These are phyloP conservation scores for Diorhabda elongata DNA, from an alignment of 1,140 invertebrate genomes.

Conservation along the genomic window DNA sequence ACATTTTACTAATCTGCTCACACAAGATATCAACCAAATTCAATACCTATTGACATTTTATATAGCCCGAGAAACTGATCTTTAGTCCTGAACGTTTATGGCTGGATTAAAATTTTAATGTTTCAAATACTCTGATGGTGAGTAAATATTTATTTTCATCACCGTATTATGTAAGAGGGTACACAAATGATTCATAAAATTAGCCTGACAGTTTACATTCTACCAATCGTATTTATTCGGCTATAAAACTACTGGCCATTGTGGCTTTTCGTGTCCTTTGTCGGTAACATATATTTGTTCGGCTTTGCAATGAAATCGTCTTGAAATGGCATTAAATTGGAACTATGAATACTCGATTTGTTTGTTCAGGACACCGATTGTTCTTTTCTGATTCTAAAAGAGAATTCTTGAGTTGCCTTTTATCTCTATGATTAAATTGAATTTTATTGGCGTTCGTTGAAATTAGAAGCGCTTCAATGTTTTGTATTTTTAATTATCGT, in stretches of 20 bases:
- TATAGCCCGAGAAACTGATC: no score
- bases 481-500: no score
- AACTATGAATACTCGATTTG: not conserved
- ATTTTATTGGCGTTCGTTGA: no score
- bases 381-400: not conserved
- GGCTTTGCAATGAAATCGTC: not conserved
- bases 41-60: no score
- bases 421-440: no score
- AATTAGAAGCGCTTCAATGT: no score
- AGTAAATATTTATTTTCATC: no score
- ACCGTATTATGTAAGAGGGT: not conserved
- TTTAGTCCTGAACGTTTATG: no score
- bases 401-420: not conserved
- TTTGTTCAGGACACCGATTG: not conserved
- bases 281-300: not conserved
- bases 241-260: not conserved
- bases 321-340: not conserved
- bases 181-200: not conserved
- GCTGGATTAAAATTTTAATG: no score
- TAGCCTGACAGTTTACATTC: not conserved
- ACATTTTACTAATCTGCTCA: no score
- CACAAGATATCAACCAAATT: no score
- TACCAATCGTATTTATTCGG: constrained; percentile 2
- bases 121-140: no score
- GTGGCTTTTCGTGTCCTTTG: not conserved